Conservation (phyloP, 2,888 invertebrate species). For the Tholera decimalis region DNA sequence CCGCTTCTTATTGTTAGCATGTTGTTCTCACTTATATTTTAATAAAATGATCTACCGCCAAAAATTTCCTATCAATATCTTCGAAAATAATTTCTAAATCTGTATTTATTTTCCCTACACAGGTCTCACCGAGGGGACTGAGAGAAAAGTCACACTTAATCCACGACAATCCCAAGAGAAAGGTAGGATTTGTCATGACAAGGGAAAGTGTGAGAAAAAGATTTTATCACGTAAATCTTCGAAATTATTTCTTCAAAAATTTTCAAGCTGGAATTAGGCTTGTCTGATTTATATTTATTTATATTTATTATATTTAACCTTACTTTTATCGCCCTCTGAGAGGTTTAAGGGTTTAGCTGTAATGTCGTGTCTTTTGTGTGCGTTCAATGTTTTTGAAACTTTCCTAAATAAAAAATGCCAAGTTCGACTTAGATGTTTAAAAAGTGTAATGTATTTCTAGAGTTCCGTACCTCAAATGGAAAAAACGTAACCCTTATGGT, state of each 20-base stretch:
- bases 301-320: slow-evolving; percentile 44
- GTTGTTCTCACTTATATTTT: no score
- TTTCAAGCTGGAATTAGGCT: slow-evolving; percentile 34
- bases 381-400: not conserved
- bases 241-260: slow-evolving; percentile 55
- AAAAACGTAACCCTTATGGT: no score
- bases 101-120: slow-evolving; percentile 27
- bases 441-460: no score
- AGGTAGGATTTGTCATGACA: slow-evolving; percentile 61
- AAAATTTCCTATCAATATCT: not conserved
- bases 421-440: no score
- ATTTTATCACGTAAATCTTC: slow-evolving; percentile 60
- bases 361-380: slow-evolving; percentile 7
- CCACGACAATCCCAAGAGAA: slow-evolving; percentile 58
- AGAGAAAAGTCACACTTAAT: slow-evolving; percentile 63
- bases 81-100: slow-evolving; percentile 28
- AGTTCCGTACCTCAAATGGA: no score
- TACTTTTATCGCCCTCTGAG: slow-evolving; percentile 38
- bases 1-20: no score
- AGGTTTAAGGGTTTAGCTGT: slow-evolving; percentile 21
- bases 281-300: slow-evolving; percentile 45
- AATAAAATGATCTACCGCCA: no score
- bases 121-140: slow-evolving; percentile 25
- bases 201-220: slow-evolving; percentile 47
- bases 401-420: no score